Evolutionary conservation across 2,113 vertebrate species (phyloP), one percentile per base, ranked within the genome.

Genomic region (Eclectus roratus): DNA sequence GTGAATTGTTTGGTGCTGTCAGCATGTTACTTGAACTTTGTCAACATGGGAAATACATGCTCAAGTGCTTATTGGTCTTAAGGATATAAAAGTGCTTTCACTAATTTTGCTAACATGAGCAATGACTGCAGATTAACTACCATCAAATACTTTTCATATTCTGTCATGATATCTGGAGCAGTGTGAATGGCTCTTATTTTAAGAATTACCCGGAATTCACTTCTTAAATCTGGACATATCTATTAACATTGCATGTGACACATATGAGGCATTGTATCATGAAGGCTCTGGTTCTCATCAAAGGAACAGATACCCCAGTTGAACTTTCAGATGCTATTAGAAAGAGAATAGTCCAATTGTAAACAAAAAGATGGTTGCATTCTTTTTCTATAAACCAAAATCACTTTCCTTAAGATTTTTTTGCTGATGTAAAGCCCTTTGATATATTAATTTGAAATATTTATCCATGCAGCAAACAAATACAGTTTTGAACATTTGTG

Each of bases 271-370:
- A 68, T 96, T 91, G 56, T 95, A 56, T 96, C 90, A 71, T 73
- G 95, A 95, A 97, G 83, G 46, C 56, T 85, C 85, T 92, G 91
- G 66, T 97, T 92, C 95, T 89, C 77, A 80, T 96, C 96, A 96
- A 87, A 94, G 84, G 96, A 96, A 93, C 83, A 78, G 87, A 97
- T 80, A 94, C 50, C 58, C 85, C 76, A 97, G 49, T 96, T 96
- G 93, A 96, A 91, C 31, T 88, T 87, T 91, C 61, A 73, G 68
- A 79, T 96, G 83, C 65, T 68, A 47, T n/a, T 58, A 47, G 66
- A 79, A 96, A 85, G 64, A 76, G 27, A 96, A 69, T 23, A 78
- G 44, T 93, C 27, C n/a, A 93, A 43, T 58, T 88, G 63, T 53
- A 79, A 96, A 94, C 10, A 49, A 87, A 73, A 89, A 61, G 13